Conservation (phyloP, 2,797 vertebrate species). For the Merluccius polli region DNA sequence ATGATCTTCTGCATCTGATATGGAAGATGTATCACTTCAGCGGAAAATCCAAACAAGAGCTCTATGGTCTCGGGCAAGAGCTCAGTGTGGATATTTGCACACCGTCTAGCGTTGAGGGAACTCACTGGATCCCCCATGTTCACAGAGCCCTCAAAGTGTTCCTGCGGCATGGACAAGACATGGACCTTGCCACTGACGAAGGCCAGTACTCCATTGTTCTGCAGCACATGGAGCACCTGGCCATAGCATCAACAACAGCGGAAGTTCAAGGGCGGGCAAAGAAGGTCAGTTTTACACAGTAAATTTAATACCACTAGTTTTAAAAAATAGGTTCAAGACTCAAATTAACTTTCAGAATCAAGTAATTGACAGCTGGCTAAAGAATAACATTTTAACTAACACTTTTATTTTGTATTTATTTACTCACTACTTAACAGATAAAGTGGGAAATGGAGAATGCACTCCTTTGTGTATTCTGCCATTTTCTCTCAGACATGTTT, state of each 20-base stretch:
- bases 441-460: slow-evolving; percentile 21
- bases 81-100: slow-evolving; percentile 25
- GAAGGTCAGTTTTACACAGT: slow-evolving; percentile 17
- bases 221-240: slow-evolving; percentile 28
- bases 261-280: slow-evolving; percentile 29
- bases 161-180: slow-evolving; percentile 19
- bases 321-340: slow-evolving; percentile 4
- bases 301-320: slow-evolving; percentile 4
- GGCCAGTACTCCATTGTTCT: slow-evolving; percentile 16
- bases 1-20: slow-evolving; percentile 22
- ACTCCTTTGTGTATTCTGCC: slow-evolving; percentile 21
- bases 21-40: slow-evolving; percentile 26
- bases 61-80: slow-evolving; percentile 17
- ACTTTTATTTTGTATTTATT: slow-evolving; percentile 14
- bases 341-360: slow-evolving; percentile 16
- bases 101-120: slow-evolving; percentile 22
- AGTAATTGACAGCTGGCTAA: slow-evolving; percentile 11
- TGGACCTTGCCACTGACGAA: slow-evolving; percentile 17
- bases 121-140: slow-evolving; percentile 19
- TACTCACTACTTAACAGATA: slow-evolving; percentile 19
- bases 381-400: slow-evolving; percentile 13
- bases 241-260: slow-evolving; percentile 8
- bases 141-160: slow-evolving; percentile 24
- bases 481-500: slow-evolving; percentile 27
- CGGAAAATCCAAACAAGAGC: slow-evolving; percentile 22